Conservation (phyloP, 2,797 vertebrate species). For the Morelia viridis region DNA sequence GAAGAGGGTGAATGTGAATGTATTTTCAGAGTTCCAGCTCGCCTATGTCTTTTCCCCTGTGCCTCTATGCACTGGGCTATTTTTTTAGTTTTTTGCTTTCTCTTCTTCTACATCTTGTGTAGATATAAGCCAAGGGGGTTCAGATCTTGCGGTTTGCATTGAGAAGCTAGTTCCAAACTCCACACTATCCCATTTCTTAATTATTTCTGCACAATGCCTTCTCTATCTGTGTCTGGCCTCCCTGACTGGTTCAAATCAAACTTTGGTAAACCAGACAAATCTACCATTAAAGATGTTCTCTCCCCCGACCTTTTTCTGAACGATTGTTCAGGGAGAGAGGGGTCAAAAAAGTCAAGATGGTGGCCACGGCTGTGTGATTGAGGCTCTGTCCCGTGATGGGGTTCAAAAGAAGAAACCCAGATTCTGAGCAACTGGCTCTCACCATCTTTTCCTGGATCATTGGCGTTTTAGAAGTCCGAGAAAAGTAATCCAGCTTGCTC, state of each 20-base stretch:
- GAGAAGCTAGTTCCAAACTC: background rate
- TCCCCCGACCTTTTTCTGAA: background rate
- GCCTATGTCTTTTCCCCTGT: background rate
- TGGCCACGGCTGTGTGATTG: conserved; percentile 8
- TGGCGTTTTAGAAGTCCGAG: background rate
- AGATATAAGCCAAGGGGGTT: background rate
- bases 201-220: background rate
- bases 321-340: background rate
- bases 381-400: background rate
- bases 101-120: background rate
- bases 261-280: background rate
- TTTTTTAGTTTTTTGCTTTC: background rate
- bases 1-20: background rate
- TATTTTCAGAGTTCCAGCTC: background rate
- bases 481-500: background rate
- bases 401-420: background rate
- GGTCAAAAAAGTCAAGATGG: conserved; percentile 15
- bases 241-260: background rate
- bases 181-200: background rate
- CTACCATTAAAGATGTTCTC: background rate
- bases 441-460: background rate
- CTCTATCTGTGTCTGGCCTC: background rate
- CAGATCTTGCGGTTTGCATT: background rate
- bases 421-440: background rate
- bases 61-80: background rate